Percentiles rank a stretch among this genome's conserved stretches.
Evolutionary conservation across 2,888 invertebrate genomes (phyloP).

Genomic region (Ectemnius continuus): DNA sequence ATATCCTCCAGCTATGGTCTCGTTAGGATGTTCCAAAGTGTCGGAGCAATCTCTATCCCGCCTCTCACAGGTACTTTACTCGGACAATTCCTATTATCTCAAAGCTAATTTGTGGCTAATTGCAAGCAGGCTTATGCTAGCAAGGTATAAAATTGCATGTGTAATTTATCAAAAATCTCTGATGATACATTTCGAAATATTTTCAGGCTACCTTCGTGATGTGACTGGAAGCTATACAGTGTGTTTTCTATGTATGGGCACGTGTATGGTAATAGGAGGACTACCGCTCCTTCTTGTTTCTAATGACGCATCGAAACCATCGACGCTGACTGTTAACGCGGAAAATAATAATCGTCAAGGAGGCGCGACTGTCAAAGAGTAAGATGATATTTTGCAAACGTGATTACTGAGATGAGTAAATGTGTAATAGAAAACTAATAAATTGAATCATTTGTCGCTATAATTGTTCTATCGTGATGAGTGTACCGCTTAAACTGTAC

Average conservation of each 20-base stretch:
- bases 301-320: slow-evolving; percentile 65
- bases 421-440: slow-evolving; percentile 64
- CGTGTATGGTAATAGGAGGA: slow-evolving; percentile 86
- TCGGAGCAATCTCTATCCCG: slow-evolving; percentile 86
- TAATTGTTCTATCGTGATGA: slow-evolving; percentile 47
- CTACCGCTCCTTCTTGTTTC: slow-evolving; percentile 81
- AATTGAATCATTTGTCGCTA: slow-evolving; percentile 60
- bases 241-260: slow-evolving; percentile 88
- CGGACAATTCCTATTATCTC: background rate
- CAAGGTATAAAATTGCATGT: slow-evolving; percentile 23
- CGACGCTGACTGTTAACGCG: slow-evolving; percentile 62
- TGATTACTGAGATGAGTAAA: slow-evolving; percentile 55
- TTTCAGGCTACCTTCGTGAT: slow-evolving; percentile 82
- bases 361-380: slow-evolving; percentile 58
- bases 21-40: slow-evolving; percentile 87
- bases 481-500: slow-evolving; percentile 44
- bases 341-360: slow-evolving; percentile 58
- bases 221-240: slow-evolving; percentile 86
- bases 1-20: slow-evolving; percentile 88
- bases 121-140: slow-evolving; percentile 15
- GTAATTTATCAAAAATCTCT: background rate
- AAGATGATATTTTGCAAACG: slow-evolving; percentile 62
- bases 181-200: background rate
- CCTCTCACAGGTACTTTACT: slow-evolving; percentile 83
- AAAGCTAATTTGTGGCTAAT: background rate